Evolutionary conservation across 2,888 invertebrate genomes (phyloP), one percentile per base, ranked within the genome.

Genomic region (Epistrophe grossulariae): DNA sequence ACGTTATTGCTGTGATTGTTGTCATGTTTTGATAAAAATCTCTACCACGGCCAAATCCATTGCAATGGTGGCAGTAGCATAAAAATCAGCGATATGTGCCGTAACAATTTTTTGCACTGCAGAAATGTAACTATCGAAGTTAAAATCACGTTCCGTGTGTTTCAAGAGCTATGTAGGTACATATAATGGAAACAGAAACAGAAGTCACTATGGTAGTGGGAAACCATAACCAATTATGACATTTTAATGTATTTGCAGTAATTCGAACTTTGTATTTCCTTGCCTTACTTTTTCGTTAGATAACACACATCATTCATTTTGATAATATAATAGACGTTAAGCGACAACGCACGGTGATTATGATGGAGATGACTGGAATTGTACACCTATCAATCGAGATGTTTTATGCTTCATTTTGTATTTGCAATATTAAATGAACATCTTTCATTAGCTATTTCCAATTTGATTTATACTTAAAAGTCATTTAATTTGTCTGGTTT

Each of bases 241-340:
- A 70, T 74, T 59, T 50, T 66, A 31, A 35, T 71, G 64, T 45
- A 70, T 11, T 73, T 45, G 48, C 17, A 52, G 24, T 19, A 7
- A 19, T 64, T n/a, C 9, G 15, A 60, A 43, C 15, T 9, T 60
- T 40, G 48, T 48, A 78, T 82, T 78, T 78, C 82, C 78, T 72
- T 78, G 50, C 72, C 78, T 72, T 72, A 72, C 9, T 45, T 17
- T 78, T 66, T 66, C 72, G 19, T 82, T 62, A 78, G 72, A 79
- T 78, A 78, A 68, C 38, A 35, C 24, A 45, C 10, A 68, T 73
- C 10, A 68, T 73, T 59, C n/a, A 17, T 59, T 68, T 31, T 80
- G 74, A 66, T 66, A 57, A n/a, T 7, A 43, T 11, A 13, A 40
- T 13, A 13, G 15, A 43, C 4, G 15, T 6, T 15, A 43, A 5